Conservation (phyloP, 2,888 invertebrate species). For the Dusona sp. region DNA sequence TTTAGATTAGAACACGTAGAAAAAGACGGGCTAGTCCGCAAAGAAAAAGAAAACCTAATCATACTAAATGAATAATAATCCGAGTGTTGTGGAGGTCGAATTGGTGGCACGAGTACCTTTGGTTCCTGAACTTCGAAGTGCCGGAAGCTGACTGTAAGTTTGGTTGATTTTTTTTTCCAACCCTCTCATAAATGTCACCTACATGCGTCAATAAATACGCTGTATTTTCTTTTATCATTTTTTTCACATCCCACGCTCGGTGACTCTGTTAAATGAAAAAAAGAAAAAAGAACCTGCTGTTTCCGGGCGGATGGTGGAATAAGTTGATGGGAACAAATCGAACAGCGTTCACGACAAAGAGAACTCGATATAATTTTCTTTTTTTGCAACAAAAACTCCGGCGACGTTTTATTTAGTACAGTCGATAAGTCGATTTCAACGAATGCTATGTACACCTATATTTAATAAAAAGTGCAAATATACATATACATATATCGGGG, state of each 20-base stretch:
- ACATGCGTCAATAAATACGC: not conserved
- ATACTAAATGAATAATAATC: slow-evolving; percentile 82
- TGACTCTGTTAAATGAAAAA: not conserved
- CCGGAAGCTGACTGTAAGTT: slow-evolving; percentile 83
- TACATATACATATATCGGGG: slow-evolving; percentile 27
- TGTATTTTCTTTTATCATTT: slow-evolving; percentile 1
- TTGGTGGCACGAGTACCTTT: slow-evolving; percentile 80
- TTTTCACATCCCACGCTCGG: not conserved
- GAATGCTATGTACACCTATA: slow-evolving; percentile 14
- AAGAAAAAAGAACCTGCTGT: not conserved
- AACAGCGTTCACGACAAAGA: slow-evolving; percentile 21
- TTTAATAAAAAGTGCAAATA: slow-evolving; percentile 2
- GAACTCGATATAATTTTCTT: slow-evolving; percentile 42
- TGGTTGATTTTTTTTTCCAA: slow-evolving; percentile 2
- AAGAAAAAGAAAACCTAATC: slow-evolving; percentile 32
- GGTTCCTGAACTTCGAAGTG: slow-evolving; percentile 77
- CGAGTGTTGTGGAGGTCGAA: slow-evolving; percentile 81
- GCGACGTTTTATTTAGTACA: slow-evolving; percentile 39
- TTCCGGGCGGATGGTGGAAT: slow-evolving; percentile 4
- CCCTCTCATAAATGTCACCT: slow-evolving; percentile 36
- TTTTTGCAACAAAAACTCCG: slow-evolving; percentile 33
- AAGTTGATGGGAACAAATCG: slow-evolving; percentile 7
- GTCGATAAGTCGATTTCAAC: slow-evolving; percentile 60
- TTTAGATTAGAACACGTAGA: slow-evolving; percentile 42
- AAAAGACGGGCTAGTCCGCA: slow-evolving; percentile 32